Conservation (phyloP, 2,113 vertebrate genomes). For the Dipodomys merriami region DNA sequence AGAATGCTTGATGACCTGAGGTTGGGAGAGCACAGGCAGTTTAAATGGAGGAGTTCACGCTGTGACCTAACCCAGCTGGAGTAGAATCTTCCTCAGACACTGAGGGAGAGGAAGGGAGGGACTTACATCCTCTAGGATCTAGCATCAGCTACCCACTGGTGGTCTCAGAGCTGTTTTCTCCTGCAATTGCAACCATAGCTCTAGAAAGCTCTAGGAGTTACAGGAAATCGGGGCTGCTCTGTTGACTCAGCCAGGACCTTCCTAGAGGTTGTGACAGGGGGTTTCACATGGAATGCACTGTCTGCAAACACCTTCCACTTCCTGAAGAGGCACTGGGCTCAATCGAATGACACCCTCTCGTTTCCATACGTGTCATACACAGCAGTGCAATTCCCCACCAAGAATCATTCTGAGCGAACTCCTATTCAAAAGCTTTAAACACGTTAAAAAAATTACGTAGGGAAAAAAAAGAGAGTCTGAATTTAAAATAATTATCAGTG, state of each 20-base stretch:
- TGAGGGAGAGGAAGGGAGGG: too few relatives aligned
- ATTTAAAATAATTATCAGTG: not conserved
- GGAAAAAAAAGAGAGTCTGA: not conserved
- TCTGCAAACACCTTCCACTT: not conserved
- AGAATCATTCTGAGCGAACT: not conserved
- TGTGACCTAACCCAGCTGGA: accelerated
- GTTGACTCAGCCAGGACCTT: too few relatives aligned
- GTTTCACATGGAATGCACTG: not conserved
- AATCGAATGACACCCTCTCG: accelerated
- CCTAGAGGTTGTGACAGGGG: accelerated
- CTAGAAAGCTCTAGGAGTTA: not conserved
- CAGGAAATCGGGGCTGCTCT: not conserved
- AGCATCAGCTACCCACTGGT: constrained; percentile 46
- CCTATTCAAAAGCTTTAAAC: not conserved
- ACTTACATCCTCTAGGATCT: constrained; percentile 34
- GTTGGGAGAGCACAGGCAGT: not conserved
- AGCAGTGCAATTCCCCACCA: not conserved
- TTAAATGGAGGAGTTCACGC: accelerated
- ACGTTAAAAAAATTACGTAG: not conserved
- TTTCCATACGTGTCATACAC: not conserved
- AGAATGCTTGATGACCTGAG: not conserved
- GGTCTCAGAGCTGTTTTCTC: constrained; percentile 43
- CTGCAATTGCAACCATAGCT: not conserved
- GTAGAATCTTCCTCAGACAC: too few relatives aligned
- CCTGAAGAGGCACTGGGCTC: too few relatives aligned